A percentile compares a stretch with the other conserved stretches of the same genome.
Conservation (phyloP, 2,113 vertebrate genomes). For the Pica pica region DNA sequence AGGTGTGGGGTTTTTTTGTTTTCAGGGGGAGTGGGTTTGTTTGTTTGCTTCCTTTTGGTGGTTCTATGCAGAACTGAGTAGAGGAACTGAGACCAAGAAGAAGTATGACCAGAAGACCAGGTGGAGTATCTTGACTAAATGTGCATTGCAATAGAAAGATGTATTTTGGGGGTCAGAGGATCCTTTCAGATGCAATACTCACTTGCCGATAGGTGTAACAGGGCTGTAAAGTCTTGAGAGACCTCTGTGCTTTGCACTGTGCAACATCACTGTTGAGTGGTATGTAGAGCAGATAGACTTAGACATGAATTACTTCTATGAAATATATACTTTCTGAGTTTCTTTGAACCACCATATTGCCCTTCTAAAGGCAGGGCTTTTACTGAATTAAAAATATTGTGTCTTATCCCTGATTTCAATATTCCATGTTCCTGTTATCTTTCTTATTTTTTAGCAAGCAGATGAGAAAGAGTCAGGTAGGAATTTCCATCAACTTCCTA, state of each 20-base stretch:
- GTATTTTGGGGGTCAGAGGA: neutral
- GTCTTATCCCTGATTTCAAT: neutral
- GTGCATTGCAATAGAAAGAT: neutral
- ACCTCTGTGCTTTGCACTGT: neutral
- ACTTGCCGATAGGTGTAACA: neutral
- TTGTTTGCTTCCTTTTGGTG: neutral
- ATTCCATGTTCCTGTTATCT: neutral
- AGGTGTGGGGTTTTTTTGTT: accelerated
- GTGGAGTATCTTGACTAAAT: neutral
- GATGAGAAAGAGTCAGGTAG: neutral
- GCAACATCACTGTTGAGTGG: neutral
- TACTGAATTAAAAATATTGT: neutral
- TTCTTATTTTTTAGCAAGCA: neutral
- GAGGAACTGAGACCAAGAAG: neutral
- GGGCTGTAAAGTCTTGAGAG: accelerated
- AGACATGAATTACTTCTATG: neutral
- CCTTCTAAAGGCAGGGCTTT: neutral
- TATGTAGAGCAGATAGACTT: neutral
- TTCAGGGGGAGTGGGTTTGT: too few relatives aligned
- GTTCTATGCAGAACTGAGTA: neutral
- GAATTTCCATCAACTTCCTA: neutral
- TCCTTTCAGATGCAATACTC: neutral
- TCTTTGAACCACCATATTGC: neutral
- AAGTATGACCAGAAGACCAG: neutral
- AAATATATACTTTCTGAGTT: neutral